phyloP scores from a whole-genome alignment of 2,113 vertebrate species.

The Varanus salvator region DNA sequence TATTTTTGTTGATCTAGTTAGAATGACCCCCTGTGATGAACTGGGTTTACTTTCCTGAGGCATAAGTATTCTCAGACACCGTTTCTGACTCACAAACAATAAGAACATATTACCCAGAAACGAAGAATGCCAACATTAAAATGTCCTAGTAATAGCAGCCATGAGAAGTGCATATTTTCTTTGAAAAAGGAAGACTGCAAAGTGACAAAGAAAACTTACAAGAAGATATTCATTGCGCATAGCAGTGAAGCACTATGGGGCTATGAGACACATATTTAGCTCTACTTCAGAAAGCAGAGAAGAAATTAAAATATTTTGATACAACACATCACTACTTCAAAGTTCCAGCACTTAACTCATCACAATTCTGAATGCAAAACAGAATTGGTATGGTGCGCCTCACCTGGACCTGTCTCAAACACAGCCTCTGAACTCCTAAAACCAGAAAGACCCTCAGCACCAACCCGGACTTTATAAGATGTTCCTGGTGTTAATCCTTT shows the following conservation, averaged over 20 bases:
- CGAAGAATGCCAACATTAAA: neutral
- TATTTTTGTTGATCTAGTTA: neutral
- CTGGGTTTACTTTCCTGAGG: neutral
- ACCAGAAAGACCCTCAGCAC: conserved; percentile 87
- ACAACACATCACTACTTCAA: conserved; percentile 41
- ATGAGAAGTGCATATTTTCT: conserved; percentile 21
- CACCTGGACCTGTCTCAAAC: conserved; percentile 94
- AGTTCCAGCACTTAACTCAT: conserved; percentile 36
- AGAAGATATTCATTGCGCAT: conserved; percentile 35
- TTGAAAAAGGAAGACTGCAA: conserved; percentile 29
- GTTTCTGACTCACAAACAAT: neutral
- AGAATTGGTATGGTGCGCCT: conserved; percentile 74
- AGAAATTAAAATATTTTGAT: conserved; percentile 44
- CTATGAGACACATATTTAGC: conserved; percentile 12
- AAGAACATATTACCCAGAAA: neutral
- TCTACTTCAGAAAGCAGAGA: conserved; percentile 12
- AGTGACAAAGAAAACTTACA: conserved; percentile 26
- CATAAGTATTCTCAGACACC: neutral
- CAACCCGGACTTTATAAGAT: conserved; percentile 92
- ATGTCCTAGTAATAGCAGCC: conserved; percentile 15
- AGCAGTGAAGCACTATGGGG: conserved; percentile 18
- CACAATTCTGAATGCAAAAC: conserved; percentile 42
- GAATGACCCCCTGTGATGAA: neutral
- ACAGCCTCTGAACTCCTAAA: conserved; percentile 88
- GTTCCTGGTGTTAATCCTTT: conserved; percentile 92